phyloP scores from a whole-genome alignment of 2,888 invertebrate genomes.

The Falcaria lacertinaria region DNA sequence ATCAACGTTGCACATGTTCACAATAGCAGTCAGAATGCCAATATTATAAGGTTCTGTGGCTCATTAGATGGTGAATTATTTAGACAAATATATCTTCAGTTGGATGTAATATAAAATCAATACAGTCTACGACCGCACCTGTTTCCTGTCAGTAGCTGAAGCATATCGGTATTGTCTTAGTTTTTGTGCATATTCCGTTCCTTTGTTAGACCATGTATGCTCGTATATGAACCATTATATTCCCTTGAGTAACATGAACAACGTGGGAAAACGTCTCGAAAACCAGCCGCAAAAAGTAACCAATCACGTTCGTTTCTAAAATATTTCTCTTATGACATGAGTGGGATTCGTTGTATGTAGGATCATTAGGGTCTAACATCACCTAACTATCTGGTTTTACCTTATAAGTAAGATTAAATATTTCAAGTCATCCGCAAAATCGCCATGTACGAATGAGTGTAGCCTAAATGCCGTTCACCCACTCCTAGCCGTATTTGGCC shows the following conservation, averaged over 20 bases:
- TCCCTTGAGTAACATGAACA: not conserved
- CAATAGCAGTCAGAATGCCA: too few relatives aligned
- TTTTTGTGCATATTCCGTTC: conserved; percentile 46
- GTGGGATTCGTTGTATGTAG: conserved; percentile 7
- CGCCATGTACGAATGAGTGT: conserved; percentile 39
- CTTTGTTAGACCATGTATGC: conserved; percentile 38
- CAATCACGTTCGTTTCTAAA: conserved; percentile 1
- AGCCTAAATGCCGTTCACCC: conserved; percentile 67
- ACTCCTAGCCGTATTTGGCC: conserved; percentile 47
- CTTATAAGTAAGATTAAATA: conserved; percentile 52
- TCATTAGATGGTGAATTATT: too few relatives aligned
- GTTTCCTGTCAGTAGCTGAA: conserved; percentile 45
- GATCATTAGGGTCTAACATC: conserved; percentile 1
- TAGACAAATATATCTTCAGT: too few relatives aligned
- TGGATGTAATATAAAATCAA: conserved; percentile 12
- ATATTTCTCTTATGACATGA: conserved; percentile 6
- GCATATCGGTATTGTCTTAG: conserved; percentile 47
- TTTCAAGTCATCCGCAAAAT: conserved; percentile 49
- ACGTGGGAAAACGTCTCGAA: conserved; percentile 1
- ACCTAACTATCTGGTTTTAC: conserved; percentile 40
- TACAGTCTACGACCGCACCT: conserved; percentile 37
- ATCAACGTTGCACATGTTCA: too few relatives aligned
- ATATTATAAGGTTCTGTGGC: too few relatives aligned
- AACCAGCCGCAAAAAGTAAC: not conserved
- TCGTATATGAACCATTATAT: conserved; percentile 1